Evolutionary conservation across 1,140 invertebrate species (phyloP).

Genomic region (Hylaeus volcanicus): DNA sequence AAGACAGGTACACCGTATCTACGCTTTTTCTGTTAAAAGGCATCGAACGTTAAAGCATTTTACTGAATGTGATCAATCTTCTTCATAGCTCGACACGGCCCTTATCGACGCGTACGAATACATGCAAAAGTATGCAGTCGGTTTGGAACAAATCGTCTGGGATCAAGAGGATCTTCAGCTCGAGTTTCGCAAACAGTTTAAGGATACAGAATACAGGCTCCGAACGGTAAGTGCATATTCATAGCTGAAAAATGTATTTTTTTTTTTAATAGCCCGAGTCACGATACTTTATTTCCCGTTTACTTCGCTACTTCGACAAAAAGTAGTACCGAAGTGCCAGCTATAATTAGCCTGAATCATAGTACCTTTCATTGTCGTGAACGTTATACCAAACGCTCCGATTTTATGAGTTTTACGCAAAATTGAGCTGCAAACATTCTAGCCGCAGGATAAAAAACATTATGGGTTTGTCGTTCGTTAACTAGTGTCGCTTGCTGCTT

Average conservation of each 20-base stretch:
- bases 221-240: conserved; percentile 78
- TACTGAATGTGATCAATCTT: conserved; percentile 31
- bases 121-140: conserved; percentile 85
- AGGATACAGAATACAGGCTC: conserved; percentile 82
- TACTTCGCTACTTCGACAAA: not conserved
- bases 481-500: conserved; percentile 18
- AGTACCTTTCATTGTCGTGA: conserved; percentile 49
- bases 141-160: conserved; percentile 84
- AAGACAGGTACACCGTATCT: not conserved
- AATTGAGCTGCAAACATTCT: conserved; percentile 30
- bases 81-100: conserved; percentile 81
- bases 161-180: conserved; percentile 82
- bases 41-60: not conserved
- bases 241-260: not conserved
- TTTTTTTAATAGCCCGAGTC: not conserved
- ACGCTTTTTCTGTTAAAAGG: no score
- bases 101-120: conserved; percentile 82
- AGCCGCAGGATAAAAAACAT: conserved; percentile 46
- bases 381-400: conserved; percentile 59
- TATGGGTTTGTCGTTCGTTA: conserved; percentile 69
- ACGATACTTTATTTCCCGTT: not conserved
- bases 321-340: conserved; percentile 4
- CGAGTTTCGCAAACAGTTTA: conserved; percentile 81
- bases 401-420: conserved; percentile 72
- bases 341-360: conserved; percentile 55